phyloP scores from a whole-genome alignment of 1,140 invertebrate species.

The Metopolophium dirhodum region DNA sequence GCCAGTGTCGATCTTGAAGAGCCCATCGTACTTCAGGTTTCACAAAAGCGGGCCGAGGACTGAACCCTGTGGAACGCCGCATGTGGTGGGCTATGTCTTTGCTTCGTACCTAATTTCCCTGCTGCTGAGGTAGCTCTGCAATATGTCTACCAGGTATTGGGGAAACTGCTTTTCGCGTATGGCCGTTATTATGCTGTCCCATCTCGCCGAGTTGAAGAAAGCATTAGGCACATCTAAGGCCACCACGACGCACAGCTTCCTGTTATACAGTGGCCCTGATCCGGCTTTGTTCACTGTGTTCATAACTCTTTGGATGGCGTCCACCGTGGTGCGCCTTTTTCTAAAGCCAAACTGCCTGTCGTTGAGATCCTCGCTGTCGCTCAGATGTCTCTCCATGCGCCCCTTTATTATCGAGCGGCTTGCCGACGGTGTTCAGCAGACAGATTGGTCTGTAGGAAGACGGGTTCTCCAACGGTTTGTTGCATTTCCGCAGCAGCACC shows the following conservation, averaged over 20 bases:
- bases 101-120: neutral
- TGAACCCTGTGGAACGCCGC: conserved; percentile 36
- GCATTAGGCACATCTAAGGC: neutral
- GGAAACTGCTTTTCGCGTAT: neutral
- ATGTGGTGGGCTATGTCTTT: neutral
- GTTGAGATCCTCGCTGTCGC: neutral
- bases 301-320: conserved; percentile 8
- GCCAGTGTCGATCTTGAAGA: neutral
- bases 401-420: conserved; percentile 35
- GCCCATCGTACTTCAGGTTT: neutral
- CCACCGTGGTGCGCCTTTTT: neutral
- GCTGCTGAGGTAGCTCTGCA: neutral
- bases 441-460: neutral
- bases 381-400: neutral
- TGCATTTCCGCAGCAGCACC: neutral
- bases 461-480: neutral
- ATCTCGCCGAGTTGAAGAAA: neutral
- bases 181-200: neutral
- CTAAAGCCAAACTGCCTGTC: conserved; percentile 39
- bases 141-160: rapidly evolving
- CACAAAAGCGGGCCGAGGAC: neutral
- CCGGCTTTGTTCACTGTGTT: neutral
- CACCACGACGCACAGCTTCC: neutral
- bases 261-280: neutral
- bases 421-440: conserved; percentile 31